phyloP scores from a whole-genome alignment of 2,797 vertebrate species.

The Galago senegalensis region DNA sequence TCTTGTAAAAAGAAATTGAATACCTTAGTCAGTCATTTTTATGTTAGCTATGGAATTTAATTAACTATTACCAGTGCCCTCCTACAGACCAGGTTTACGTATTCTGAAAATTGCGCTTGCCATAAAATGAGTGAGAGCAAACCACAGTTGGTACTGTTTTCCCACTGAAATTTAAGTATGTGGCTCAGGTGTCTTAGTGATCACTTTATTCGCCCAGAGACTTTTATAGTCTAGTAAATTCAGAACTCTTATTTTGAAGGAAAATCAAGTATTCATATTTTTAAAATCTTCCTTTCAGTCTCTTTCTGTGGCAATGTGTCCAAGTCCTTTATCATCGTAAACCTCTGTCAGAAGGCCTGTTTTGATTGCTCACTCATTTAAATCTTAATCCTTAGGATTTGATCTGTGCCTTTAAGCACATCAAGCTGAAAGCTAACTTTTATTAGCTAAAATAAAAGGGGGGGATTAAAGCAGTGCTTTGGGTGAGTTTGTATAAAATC shows the following conservation, averaged over 20 bases:
- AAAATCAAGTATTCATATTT: slow-evolving; percentile 60
- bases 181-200: background rate
- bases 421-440: background rate
- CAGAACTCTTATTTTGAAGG: background rate
- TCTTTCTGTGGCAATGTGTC: background rate
- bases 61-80: background rate
- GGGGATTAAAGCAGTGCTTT: slow-evolving; percentile 53
- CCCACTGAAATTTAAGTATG: slow-evolving; percentile 53
- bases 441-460: slow-evolving; percentile 41
- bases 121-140: slow-evolving; percentile 44
- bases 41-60: background rate
- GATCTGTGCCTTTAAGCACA: slow-evolving; percentile 5
- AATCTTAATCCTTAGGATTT: slow-evolving; percentile 67
- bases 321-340: slow-evolving; percentile 12
- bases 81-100: background rate
- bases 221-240: background rate
- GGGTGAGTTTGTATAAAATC: slow-evolving; percentile 52
- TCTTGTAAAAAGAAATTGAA: background rate
- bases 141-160: background rate
- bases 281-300: slow-evolving; percentile 38
- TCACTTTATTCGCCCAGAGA: background rate
- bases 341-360: background rate
- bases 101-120: slow-evolving; percentile 44
- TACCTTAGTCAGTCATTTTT: background rate
- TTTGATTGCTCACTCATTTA: slow-evolving; percentile 61